Evolutionary conservation across 2,888 invertebrate species (phyloP).

Genomic region (Chesias legatella): DNA sequence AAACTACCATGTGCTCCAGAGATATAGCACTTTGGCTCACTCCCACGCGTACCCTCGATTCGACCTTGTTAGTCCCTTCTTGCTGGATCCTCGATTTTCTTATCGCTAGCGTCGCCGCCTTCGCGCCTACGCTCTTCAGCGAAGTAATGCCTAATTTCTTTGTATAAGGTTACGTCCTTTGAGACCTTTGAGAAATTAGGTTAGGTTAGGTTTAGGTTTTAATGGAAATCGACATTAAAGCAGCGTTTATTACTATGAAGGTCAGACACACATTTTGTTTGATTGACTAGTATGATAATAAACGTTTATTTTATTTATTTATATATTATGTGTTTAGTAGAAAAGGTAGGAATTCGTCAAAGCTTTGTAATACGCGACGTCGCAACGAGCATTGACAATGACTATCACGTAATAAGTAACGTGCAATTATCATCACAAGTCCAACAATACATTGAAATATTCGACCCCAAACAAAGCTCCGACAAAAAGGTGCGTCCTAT

Average conservation of each 20-base stretch:
- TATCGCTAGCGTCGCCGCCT: constrained; percentile 27
- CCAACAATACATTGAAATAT: neutral
- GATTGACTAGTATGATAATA: too few species aligned
- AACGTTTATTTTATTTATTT: too few species aligned
- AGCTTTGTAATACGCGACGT: too few species aligned
- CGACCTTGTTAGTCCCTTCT: constrained; percentile 31
- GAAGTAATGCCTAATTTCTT: constrained; percentile 20
- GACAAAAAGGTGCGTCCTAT: constrained; percentile 19
- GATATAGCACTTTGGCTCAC: constrained; percentile 28
- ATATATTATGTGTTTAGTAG: too few species aligned
- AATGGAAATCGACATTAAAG: too few species aligned
- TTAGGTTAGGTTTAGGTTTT: neutral
- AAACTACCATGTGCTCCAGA: constrained; percentile 37
- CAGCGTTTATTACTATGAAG: too few species aligned
- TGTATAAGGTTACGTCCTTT: constrained; percentile 19
- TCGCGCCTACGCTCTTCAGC: constrained; percentile 36
- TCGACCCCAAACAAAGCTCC: constrained; percentile 3
- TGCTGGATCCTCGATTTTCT: constrained; percentile 37
- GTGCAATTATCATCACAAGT: too few species aligned
- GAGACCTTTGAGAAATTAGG: constrained; percentile 1
- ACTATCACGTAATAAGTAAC: too few species aligned
- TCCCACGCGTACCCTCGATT: constrained; percentile 28
- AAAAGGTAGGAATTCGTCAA: too few species aligned
- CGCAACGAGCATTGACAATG: too few species aligned
- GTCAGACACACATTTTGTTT: too few species aligned